Evolutionary conservation across 2,113 vertebrate species (phyloP).

Genomic region (Apus apus): DNA sequence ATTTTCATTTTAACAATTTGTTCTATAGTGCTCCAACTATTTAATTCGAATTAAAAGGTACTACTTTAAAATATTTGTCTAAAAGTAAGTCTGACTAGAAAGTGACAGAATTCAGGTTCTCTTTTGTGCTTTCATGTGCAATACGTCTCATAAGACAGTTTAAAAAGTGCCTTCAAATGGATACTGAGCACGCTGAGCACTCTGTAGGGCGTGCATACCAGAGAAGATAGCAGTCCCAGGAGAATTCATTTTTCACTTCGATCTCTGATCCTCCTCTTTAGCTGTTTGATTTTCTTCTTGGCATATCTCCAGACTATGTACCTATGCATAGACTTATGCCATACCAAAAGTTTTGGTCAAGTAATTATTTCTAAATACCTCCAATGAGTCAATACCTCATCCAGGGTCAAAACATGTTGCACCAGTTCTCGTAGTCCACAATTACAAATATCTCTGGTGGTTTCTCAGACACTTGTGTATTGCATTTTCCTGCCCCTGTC

Average conservation of each 20-base stretch:
- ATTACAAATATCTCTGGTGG: background rate
- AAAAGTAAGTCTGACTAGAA: background rate
- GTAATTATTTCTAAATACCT: background rate
- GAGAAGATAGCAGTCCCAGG: background rate
- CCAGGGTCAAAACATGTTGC: background rate
- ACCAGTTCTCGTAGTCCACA: background rate
- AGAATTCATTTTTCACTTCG: background rate
- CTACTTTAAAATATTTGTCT: background rate
- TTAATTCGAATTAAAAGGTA: background rate
- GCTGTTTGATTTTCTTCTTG: background rate
- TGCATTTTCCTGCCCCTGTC: background rate
- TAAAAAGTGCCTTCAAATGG: background rate
- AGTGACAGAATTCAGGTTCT: background rate
- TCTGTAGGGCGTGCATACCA: background rate
- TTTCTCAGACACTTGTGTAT: background rate
- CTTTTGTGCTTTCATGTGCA: background rate
- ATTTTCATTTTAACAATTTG: background rate
- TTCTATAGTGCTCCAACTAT: background rate
- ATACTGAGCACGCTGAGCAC: background rate
- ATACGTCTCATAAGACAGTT: background rate
- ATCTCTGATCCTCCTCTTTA: background rate
- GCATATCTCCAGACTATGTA: background rate
- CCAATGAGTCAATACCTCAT: background rate
- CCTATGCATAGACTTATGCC: background rate
- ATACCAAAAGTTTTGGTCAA: background rate